phyloP scores from a whole-genome alignment of 1,140 invertebrate genomes.

The Platorchestia sp. region DNA sequence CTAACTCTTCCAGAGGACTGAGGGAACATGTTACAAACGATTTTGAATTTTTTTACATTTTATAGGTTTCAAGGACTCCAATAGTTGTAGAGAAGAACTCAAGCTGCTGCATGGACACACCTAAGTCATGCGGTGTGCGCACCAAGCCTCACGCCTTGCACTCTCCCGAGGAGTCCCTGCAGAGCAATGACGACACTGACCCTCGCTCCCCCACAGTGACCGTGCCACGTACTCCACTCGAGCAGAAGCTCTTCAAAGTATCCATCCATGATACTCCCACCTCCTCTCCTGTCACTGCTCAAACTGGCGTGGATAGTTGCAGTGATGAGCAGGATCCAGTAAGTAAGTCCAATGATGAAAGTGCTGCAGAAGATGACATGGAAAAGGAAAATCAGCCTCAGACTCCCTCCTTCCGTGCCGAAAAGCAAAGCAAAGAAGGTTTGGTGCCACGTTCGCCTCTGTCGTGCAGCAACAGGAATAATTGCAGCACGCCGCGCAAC shows the following conservation, averaged over 20 bases:
- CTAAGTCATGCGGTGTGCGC: neutral
- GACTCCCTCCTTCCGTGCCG: neutral
- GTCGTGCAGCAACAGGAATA: slow-evolving; percentile 48
- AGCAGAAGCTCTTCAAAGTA: slow-evolving; percentile 54
- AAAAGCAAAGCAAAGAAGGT: neutral
- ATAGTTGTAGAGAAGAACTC: slow-evolving; percentile 36
- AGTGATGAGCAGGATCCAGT: neutral
- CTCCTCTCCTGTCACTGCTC: neutral
- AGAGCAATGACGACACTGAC: neutral
- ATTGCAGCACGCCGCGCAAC: slow-evolving; percentile 57
- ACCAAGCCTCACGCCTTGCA: slow-evolving; percentile 20
- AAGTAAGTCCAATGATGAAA: neutral
- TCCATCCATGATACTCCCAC: neutral
- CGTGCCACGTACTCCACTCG: slow-evolving; percentile 53
- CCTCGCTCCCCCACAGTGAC: slow-evolving; percentile 31
- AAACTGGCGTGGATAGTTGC: neutral
- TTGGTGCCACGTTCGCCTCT: slow-evolving; percentile 6
- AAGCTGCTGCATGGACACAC: neutral
- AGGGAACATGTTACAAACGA: no score
- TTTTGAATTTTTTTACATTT: neutral
- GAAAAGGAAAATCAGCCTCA: neutral
- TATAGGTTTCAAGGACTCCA: slow-evolving; percentile 36
- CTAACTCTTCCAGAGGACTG: no score
- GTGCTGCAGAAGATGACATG: neutral
- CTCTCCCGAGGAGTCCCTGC: neutral